Base-by-base conservation (phyloP, 2,113 vertebrate genomes). In the Lethenteron camtschaticum region DNA sequence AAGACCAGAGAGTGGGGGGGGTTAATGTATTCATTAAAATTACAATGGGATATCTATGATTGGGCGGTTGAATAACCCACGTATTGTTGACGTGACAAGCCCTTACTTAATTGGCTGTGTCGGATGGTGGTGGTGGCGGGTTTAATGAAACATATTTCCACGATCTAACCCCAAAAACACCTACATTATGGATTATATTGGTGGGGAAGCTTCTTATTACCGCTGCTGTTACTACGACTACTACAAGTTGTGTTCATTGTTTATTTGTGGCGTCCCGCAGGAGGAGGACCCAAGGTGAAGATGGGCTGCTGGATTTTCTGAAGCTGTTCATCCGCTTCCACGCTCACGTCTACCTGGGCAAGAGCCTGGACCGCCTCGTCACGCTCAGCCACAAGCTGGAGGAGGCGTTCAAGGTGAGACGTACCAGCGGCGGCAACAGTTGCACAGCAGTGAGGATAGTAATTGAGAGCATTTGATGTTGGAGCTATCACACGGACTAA, bases 291-390 rank as follows among this genome's bases (percentile, higher is more conserved):
- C 79, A 94, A 92, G 79, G 85, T 84, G 77, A 94, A 86, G 77
- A 96, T 91, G 84, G 82, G 7, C 85, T 96, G 75, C 89, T 90
- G 5, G 94, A 99, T 79, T 99, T 99, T 81, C 87, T 99, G 80
- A 90, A 87, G 78, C 85, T 90, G 11, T 99, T 99, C 81, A 92
- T 99, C 82, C 95, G 94, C 78, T 99, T 99, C 72, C 94, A 99
- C n/a, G 90, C 91, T 18, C 90, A 99, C 68, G 88, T 96, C 71
- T 99, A 94, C 79, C 81, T 99, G 81, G 86, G 86, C 74, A 90
- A 89, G 82, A 89, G 85, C 75, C 79, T 92, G 81, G 94, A 99
- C 72, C 89, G 89, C 58, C 82, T 99, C 79, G 84, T 83, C 74
- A 78, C 77, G 69, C 85, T 96, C 82, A 84, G 92, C 77, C 88